Evolutionary conservation across 2,888 invertebrate genomes (phyloP), one percentile per base, ranked within the genome.

Genomic region (Galerucella pusilla): DNA sequence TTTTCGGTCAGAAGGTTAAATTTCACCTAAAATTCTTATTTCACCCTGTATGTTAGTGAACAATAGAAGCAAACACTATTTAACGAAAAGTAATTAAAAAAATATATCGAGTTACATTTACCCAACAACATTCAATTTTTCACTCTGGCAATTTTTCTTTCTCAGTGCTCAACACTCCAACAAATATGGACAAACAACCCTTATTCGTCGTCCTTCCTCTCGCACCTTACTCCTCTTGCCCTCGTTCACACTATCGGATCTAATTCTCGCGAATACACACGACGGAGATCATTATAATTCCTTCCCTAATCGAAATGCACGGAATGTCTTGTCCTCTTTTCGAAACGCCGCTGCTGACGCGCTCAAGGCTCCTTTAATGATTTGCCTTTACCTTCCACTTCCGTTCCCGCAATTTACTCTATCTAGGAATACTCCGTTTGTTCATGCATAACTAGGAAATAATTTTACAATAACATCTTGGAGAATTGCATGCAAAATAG

Each of bases 271-370:
- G 42, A 72, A 66, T 63, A 46, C 64, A 66, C 66, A 72, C 52
- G 65, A 57, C 65, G 60, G 60, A 72, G 59, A 72, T 72, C 59
- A 66, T 72, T 66, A n/a, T n/a, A 72, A 72, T 72, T 66, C 65
- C 60, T 72, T n/a, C 5, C n/a, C 35, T 61, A 65, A 71, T 71
- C 71, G 65, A 71, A 71, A 71, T 71, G 71, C 65, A 65, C 57
- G 45, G 46, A 45, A 49, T 54, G 71, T 65, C 65, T 35, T 57
- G 71, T 65, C 71, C 71, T 71, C 64, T 54, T 71, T 71, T 45
- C 35, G 14, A 61, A 61, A 35, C 61, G 61, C 61, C 54, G 42
- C 45, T 65, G 57, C 65, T 60, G 69, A 60, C 61, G 61, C 61
- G 6, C 12, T 16, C 28, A n/a, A 9, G 57, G 57, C 65, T 57